Base-by-base conservation (phyloP, 2,113 vertebrate genomes). In the Ia io region DNA sequence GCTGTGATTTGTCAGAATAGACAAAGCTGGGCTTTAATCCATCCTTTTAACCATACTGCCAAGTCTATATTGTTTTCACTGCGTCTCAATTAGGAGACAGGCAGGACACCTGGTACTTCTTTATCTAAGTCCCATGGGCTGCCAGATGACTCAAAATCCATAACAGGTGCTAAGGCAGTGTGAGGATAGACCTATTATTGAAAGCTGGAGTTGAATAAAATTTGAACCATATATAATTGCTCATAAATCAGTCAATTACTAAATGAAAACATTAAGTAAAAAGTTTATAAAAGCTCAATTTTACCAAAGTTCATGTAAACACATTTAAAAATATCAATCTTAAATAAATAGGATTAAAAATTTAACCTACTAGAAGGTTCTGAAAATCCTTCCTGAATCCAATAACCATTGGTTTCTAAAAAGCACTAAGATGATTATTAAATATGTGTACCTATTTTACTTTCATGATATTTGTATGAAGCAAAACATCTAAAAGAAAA, bases 71-170 rank as follows among this genome's bases (percentile, higher is more conserved):
- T 98, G 98, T 98, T 98, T 98, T 98, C 97, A 98, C 97, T 98
- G 97, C 97, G 56, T 98, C 98, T 98, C 98, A 98, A 98, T 98
- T 98, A 98, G 98, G 98, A 98, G 97, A 97, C 97, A 98, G 98
- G 98, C 98, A 98, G 98, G 98, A 98, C 98, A 98, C 98, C 98
- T 98, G 98, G 98, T 98, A 98, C 98, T 98, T 98, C 98, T 98
- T 98, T 98, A 98, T 98, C 98, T 98, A 96, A 97, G 98, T 98
- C 98, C 98, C 97, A 98, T 89, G 95, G 98, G 98, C 97, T 98
- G 98, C 98, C 98, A 98, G 98, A 98, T 98, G 98, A 98, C 98
- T 98, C 98, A 97, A 99, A 98, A 98, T 98, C 98, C 98, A 97
- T 98, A 98, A 98, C 98, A 98, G 98, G 98, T 98, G 98, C 98